Percentiles rank a stretch among this genome's conserved stretches.
Evolutionary conservation across 2,113 vertebrate genomes (phyloP).

Genomic region (Trichomycterus rosablanca): DNA sequence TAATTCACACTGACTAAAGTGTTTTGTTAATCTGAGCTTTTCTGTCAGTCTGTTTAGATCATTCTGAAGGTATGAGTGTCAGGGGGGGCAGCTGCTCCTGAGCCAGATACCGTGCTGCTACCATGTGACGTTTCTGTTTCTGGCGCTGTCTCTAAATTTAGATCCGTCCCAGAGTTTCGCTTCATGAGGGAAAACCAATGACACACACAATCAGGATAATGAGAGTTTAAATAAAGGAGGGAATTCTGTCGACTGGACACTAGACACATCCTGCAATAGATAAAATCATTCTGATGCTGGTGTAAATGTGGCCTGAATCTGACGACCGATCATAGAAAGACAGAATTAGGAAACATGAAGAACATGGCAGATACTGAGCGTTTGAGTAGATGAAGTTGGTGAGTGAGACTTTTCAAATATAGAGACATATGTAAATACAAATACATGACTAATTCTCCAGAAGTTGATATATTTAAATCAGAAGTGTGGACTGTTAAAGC

Average conservation of each 20-base stretch:
- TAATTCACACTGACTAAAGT: too few species aligned
- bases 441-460: too few species aligned
- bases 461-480: too few species aligned
- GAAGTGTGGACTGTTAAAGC: too few species aligned
- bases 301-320: too few species aligned
- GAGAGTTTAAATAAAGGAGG: background rate
- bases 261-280: too few species aligned
- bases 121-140: slow-evolving; percentile 71
- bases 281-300: background rate
- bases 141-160: slow-evolving; percentile 73
- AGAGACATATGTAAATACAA: too few species aligned
- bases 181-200: slow-evolving; percentile 38
- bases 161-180: slow-evolving; percentile 58
- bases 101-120: slow-evolving; percentile 35
- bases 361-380: slow-evolving; percentile 4
- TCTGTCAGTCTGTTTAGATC: too few species aligned
- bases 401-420: too few species aligned
- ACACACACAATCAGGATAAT: slow-evolving; percentile 26
- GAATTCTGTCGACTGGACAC: too few species aligned
- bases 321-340: too few species aligned
- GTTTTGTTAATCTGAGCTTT: too few species aligned
- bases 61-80: slow-evolving; percentile 1
- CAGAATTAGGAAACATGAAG: background rate
- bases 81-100: slow-evolving; percentile 39
- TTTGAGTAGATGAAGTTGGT: slow-evolving; percentile 16